phyloP scores from a whole-genome alignment of 1,140 invertebrate species.

The Grapholita molesta region DNA sequence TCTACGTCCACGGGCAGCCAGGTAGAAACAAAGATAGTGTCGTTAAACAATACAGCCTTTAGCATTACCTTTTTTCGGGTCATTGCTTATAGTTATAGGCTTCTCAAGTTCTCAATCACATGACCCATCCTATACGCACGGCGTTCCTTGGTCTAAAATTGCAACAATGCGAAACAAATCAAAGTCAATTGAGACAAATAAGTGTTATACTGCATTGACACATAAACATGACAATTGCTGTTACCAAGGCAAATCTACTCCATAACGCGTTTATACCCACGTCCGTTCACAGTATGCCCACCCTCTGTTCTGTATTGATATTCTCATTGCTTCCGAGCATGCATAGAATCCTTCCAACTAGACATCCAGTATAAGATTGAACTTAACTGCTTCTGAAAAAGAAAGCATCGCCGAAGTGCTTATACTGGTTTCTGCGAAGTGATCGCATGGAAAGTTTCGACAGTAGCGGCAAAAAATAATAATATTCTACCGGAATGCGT shows the following conservation, averaged over 20 bases:
- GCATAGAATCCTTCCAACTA: background rate
- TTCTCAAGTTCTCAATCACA: no score
- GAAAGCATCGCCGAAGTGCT: background rate
- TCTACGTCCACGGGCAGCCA: no score
- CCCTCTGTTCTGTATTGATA: background rate
- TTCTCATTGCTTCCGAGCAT: background rate
- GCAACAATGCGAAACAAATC: background rate
- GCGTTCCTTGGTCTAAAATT: background rate
- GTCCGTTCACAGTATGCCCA: background rate
- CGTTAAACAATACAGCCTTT: background rate
- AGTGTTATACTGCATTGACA: background rate
- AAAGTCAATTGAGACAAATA: background rate
- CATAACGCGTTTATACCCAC: background rate
- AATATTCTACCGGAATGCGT: background rate
- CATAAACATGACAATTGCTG: background rate
- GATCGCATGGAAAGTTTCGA: background rate
- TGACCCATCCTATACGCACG: background rate
- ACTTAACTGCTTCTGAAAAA: background rate
- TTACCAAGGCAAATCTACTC: background rate
- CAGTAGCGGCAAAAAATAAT: conserved; percentile 18
- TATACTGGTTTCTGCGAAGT: background rate
- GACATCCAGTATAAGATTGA: background rate
- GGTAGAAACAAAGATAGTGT: background rate
- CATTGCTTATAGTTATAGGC: background rate
- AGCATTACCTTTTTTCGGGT: background rate